phyloP scores from a whole-genome alignment of 2,113 vertebrate genomes.

The Leucoraja erinaceus region DNA sequence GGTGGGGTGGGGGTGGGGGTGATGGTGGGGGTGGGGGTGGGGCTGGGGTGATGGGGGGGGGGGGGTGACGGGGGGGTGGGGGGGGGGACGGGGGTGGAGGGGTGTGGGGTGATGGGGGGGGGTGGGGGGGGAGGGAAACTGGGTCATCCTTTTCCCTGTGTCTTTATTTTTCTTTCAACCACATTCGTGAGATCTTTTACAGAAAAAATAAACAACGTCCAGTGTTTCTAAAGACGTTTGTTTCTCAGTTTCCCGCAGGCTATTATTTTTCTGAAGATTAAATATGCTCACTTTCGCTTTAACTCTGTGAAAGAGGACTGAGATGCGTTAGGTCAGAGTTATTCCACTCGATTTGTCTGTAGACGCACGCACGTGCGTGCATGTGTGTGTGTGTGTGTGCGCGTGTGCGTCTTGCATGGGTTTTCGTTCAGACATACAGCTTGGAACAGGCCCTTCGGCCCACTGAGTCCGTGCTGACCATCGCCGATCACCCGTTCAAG shows the following conservation, averaged over 20 bases:
- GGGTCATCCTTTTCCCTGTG: not conserved
- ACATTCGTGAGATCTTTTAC: not conserved
- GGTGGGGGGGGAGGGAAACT: not conserved
- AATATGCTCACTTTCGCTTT: slow-evolving; percentile 7
- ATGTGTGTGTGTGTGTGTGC: not conserved
- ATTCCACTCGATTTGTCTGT: not conserved
- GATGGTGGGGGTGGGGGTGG: no score
- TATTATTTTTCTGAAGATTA: not conserved
- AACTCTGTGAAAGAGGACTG: not conserved
- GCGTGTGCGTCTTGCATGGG: not conserved
- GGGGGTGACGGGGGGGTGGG: no score
- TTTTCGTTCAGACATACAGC: not conserved
- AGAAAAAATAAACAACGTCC: not conserved
- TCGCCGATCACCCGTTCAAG: no score
- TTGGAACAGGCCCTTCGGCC: no score
- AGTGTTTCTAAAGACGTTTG: not conserved
- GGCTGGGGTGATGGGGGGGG: no score
- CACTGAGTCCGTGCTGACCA: no score
- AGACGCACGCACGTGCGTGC: not conserved
- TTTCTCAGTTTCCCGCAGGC: not conserved
- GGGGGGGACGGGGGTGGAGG: no score
- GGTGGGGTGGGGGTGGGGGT: no score
- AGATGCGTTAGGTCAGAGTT: slow-evolving; percentile 13
- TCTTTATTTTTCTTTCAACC: not conserved
- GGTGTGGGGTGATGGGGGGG: no score